These are phyloP conservation scores for Lepisosteus osseus DNA, from an alignment of 2,113 vertebrate species.

Conservation along the genomic window DNA sequence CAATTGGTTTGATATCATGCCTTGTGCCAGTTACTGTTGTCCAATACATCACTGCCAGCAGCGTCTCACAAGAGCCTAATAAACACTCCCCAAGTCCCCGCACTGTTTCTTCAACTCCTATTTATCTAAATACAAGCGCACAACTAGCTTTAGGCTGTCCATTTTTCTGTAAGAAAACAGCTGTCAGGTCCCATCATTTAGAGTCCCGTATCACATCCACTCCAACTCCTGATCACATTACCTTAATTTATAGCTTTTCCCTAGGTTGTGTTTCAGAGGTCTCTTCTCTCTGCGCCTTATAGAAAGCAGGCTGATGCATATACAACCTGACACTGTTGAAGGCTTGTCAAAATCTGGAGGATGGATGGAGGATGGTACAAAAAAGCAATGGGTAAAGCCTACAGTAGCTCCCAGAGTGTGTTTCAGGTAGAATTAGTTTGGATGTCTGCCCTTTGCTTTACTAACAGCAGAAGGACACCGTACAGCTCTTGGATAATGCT, in stretches of 20 bases:
- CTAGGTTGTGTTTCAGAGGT: neutral
- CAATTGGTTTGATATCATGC: constrained; percentile 1
- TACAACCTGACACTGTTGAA: no score
- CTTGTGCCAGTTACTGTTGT: constrained; percentile 3
- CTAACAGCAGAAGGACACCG: no score
- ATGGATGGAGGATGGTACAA: no score
- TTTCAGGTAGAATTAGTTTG: no score
- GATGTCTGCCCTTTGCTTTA: no score
- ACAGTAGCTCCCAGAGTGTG: no score
- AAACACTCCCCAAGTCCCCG: constrained; percentile 10
- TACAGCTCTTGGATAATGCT: no score
- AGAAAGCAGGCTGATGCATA: no score
- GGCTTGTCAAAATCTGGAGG: no score
- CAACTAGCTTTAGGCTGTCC: constrained; percentile 8
- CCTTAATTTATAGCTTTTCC: neutral
- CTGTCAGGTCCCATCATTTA: constrained; percentile 4
- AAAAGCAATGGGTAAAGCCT: no score
- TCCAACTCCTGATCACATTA: neutral
- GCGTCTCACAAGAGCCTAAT: neutral
- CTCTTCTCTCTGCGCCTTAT: neutral
- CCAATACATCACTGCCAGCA: constrained; percentile 9
- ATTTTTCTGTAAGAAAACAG: constrained; percentile 8
- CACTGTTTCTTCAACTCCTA: constrained; percentile 12
- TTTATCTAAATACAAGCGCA: constrained; percentile 12
- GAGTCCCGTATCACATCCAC: neutral